phyloP scores from a whole-genome alignment of 2,888 invertebrate species.

The Caenorhabditis angaria region DNA sequence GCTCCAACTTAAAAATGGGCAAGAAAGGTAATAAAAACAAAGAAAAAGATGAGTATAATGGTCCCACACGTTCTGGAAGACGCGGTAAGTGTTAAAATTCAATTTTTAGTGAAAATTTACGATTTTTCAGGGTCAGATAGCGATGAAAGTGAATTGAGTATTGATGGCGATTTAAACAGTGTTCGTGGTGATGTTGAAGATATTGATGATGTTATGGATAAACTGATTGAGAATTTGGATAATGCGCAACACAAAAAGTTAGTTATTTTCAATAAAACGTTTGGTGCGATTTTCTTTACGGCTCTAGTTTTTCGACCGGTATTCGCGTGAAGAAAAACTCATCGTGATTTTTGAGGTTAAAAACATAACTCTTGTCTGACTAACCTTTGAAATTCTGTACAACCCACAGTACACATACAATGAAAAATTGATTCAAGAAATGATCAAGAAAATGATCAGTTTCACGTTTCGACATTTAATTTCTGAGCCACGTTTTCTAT shows the following conservation, averaged over 20 bases:
- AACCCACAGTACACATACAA: no score
- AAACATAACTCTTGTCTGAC: no score
- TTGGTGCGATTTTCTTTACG: no score
- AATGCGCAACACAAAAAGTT: slow-evolving; percentile 83
- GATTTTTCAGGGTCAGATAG: slow-evolving; percentile 29
- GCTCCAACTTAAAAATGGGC: slow-evolving; percentile 42
- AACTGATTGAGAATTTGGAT: slow-evolving; percentile 85
- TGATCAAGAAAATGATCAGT: no score
- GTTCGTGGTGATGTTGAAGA: slow-evolving; percentile 56
- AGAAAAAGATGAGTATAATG: slow-evolving; percentile 45
- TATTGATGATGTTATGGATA: slow-evolving; percentile 50
- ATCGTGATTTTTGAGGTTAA: no score
- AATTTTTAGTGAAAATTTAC: not conserved
- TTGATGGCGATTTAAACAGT: slow-evolving; percentile 53
- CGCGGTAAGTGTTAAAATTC: not conserved
- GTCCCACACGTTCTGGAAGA: slow-evolving; percentile 20
- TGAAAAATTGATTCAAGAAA: no score
- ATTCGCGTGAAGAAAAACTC: no score
- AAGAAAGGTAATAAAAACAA: slow-evolving; percentile 55
- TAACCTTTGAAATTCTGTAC: no score
- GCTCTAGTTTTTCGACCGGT: no score
- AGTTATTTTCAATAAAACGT: slow-evolving; percentile 4
- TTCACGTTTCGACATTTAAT: no score
- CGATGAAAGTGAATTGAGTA: slow-evolving; percentile 50
- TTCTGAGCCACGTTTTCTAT: no score